phyloP scores from a whole-genome alignment of 2,113 vertebrate genomes.

The Chloropsis cyanopogon region DNA sequence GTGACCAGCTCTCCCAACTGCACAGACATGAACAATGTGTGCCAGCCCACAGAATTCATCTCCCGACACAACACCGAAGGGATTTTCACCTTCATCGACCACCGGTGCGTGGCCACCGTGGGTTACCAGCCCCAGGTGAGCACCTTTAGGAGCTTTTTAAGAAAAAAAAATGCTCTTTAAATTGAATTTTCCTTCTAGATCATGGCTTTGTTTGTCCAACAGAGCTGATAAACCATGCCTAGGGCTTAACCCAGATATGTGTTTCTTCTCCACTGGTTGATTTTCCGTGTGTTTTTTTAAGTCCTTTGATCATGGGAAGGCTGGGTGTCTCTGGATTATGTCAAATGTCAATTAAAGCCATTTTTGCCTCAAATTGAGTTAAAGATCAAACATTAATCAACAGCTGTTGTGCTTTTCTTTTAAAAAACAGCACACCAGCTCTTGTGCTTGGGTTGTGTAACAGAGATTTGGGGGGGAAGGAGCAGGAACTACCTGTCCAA shows the following conservation, averaged over 20 bases:
- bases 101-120: constrained; percentile 87
- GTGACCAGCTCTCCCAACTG: constrained; percentile 92
- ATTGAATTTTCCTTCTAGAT: accelerated
- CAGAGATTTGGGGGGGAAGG: not conserved
- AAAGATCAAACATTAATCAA: not conserved
- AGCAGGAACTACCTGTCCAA: not conserved
- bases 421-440: not conserved
- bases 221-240: not conserved
- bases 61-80: constrained; percentile 92
- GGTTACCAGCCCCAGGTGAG: constrained; percentile 94
- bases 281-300: not conserved
- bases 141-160: accelerated
- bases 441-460: not conserved
- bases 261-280: not conserved
- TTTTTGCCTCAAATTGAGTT: not conserved
- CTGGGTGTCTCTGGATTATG: not conserved
- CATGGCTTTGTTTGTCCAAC: not conserved
- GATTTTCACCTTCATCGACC: constrained; percentile 93
- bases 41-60: constrained; percentile 93
- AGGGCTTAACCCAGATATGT: not conserved
- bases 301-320: not conserved
- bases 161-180: accelerated
- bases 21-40: constrained; percentile 82
- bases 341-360: not conserved
- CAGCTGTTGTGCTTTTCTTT: not conserved